Conservation (phyloP, 2,888 invertebrate genomes). For the Chymomyza procnemis region DNA sequence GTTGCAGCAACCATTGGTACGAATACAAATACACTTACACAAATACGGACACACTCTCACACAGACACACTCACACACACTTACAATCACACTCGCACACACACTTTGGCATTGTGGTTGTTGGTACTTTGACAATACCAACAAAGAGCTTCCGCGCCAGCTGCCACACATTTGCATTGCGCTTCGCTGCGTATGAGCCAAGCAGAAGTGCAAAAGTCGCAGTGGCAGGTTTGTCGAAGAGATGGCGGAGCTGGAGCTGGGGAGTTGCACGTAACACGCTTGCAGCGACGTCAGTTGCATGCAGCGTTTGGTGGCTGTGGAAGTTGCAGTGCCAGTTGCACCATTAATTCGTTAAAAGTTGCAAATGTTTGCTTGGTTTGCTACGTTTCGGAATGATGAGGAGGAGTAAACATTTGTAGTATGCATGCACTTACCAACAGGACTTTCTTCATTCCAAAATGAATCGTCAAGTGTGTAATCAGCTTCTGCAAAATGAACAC, state of each 20-base stretch:
- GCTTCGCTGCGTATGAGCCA: not conserved
- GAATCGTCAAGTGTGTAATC: conserved; percentile 95
- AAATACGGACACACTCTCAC: not conserved
- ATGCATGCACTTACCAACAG: conserved; percentile 86
- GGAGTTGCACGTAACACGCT: not conserved
- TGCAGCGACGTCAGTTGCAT: not conserved
- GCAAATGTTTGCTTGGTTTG: not conserved
- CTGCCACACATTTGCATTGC: not conserved
- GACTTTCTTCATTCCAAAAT: conserved; percentile 95
- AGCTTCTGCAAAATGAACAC: conserved; percentile 87
- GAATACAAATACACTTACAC: not conserved
- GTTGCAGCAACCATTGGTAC: not conserved
- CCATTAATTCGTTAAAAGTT: not conserved
- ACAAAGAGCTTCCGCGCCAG: not conserved
- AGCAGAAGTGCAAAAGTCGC: not conserved
- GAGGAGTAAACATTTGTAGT: conserved; percentile 2
- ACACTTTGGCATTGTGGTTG: conserved; percentile 2
- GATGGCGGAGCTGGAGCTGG: too few species aligned
- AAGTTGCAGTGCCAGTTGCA: not conserved
- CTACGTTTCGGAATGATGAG: not conserved
- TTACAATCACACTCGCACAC: not conserved
- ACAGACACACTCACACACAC: not conserved
- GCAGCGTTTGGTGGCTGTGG: too few species aligned
- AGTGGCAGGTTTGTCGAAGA: not conserved
- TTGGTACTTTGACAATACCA: conserved; percentile 6